phyloP scores from a whole-genome alignment of 2,888 invertebrate species.

The Lithophane semibrunnea region DNA sequence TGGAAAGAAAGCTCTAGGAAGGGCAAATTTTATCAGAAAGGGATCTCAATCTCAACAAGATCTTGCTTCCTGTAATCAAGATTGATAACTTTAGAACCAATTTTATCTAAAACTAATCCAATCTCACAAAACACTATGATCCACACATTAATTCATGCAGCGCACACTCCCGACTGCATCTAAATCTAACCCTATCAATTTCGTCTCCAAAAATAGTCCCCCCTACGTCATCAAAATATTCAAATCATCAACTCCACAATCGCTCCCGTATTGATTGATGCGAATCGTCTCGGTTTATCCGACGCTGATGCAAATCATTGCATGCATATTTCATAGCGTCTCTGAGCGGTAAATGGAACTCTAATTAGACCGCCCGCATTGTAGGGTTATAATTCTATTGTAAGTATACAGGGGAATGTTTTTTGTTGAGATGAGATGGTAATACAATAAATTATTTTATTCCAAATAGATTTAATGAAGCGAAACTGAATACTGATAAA shows the following conservation, averaged over 20 bases:
- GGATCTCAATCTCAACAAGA: not conserved
- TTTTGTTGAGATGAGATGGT: constrained; percentile 12
- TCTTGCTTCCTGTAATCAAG: not conserved
- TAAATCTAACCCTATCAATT: constrained; percentile 40
- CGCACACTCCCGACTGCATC: constrained; percentile 1
- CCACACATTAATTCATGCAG: not conserved
- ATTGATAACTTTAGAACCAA: not conserved
- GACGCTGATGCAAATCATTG: constrained; percentile 66
- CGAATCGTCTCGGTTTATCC: constrained; percentile 55
- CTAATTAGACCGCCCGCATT: constrained; percentile 80
- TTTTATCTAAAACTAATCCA: not conserved
- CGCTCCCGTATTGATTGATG: constrained; percentile 61
- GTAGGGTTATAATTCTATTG: constrained; percentile 52
- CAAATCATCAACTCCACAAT: constrained; percentile 51
- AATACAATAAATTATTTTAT: not conserved
- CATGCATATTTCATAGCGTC: constrained; percentile 76
- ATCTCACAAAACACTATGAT: not conserved
- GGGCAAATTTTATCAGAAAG: not conserved
- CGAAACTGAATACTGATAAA: not conserved
- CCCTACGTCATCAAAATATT: constrained; percentile 58
- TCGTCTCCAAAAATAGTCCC: constrained; percentile 31
- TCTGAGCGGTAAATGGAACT: constrained; percentile 65
- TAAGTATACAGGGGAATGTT: constrained; percentile 14
- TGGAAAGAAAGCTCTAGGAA: not conserved
- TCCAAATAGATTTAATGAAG: not conserved